Evolutionary conservation across 2,113 vertebrate genomes (phyloP).

Genomic region (Acrocephalus kingi): DNA sequence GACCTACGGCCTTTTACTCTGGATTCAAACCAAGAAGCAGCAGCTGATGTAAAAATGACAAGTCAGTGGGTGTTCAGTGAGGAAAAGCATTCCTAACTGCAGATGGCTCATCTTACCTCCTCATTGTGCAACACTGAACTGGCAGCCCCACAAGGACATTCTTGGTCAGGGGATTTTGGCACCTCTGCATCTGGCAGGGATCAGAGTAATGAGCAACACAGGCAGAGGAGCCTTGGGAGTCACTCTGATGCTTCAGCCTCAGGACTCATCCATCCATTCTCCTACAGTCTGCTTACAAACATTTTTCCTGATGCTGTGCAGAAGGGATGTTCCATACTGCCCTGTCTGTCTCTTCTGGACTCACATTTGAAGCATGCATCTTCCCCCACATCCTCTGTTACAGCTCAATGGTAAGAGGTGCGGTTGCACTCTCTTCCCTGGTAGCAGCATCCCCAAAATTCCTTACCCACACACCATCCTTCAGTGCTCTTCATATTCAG

Average conservation of each 20-base stretch:
- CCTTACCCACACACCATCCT: background rate
- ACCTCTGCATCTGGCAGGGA: accelerated
- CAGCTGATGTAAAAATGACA: background rate
- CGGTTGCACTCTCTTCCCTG: background rate
- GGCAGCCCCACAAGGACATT: background rate
- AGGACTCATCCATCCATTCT: background rate
- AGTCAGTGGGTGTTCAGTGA: background rate
- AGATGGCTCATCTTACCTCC: background rate
- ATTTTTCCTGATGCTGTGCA: background rate
- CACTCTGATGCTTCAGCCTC: background rate
- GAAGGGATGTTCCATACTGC: background rate
- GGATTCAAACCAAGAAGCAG: background rate
- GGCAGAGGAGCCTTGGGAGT: background rate
- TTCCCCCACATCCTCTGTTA: background rate
- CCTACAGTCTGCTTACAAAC: background rate
- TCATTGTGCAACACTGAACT: background rate
- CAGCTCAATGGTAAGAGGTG: accelerated
- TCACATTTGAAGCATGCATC: background rate
- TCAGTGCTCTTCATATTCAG: background rate
- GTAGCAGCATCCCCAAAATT: accelerated
- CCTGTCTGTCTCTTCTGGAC: background rate
- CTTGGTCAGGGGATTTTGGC: accelerated
- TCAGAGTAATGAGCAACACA: background rate
- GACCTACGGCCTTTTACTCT: background rate
- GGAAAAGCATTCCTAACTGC: background rate